Conservation (phyloP, 1,140 invertebrate species). For the Hyles euphorbiae region DNA sequence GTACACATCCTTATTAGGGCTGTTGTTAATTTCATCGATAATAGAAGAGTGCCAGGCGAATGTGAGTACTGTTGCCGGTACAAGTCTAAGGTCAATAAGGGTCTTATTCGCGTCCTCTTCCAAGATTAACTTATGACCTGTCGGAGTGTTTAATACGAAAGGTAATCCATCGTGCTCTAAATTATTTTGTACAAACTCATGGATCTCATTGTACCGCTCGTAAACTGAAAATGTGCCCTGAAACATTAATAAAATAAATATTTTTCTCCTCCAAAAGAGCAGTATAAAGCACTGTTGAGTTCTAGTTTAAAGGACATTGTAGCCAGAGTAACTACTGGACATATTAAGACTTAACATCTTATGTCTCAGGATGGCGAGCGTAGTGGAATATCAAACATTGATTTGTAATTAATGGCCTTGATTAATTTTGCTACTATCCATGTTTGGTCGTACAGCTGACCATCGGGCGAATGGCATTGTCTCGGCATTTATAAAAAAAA, state of each 20-base stretch:
- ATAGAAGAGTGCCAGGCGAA: slow-evolving; percentile 79
- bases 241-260: slow-evolving; percentile 11
- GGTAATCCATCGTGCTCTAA: slow-evolving; percentile 79
- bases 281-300: too few species aligned
- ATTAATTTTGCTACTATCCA: too few species aligned
- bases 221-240: slow-evolving; percentile 90
- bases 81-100: slow-evolving; percentile 81
- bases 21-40: slow-evolving; percentile 69
- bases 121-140: slow-evolving; percentile 77
- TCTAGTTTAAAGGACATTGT: too few species aligned
- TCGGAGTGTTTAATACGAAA: slow-evolving; percentile 80
- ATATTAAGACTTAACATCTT: too few species aligned
- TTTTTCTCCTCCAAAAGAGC: too few species aligned
- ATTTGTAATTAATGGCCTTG: too few species aligned
- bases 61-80: slow-evolving; percentile 84
- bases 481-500: too few species aligned
- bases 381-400: too few species aligned
- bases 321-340: too few species aligned
- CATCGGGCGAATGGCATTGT: too few species aligned
- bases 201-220: slow-evolving; percentile 82
- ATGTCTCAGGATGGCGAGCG: too few species aligned
- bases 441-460: too few species aligned
- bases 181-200: slow-evolving; percentile 85
- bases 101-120: slow-evolving; percentile 80
- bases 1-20: slow-evolving; percentile 76